Base-by-base conservation (phyloP, 35 echinoderm and acorn worm species). In the Hemicentrotus pulcherrimus region DNA sequence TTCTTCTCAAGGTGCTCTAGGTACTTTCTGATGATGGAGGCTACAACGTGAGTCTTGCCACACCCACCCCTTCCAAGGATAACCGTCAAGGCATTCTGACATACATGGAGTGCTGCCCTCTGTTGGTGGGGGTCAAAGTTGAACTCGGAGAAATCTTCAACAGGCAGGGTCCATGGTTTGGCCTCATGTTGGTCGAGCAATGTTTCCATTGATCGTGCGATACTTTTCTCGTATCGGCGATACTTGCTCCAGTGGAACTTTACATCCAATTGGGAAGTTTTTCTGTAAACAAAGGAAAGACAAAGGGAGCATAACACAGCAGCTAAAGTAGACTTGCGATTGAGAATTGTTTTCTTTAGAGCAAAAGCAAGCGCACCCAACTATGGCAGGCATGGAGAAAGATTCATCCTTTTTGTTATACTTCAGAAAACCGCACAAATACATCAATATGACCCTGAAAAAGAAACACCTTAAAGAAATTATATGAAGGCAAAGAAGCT, bases 41-140 rank as follows among this genome's bases (percentile, higher is more conserved):
- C 86, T 24, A 96, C 94, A 10, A 98, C 97, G 41, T 96, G 96
- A 16, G 97, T 98, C 89, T 97, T 98, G 9, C 97, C 97, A 71
- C 97, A 96, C 10, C 97, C 97, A 4, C 97, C 97, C 85, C 94
- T 96, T 15, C 97, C 96, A 22, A 96, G 95, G 46, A 98, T 86
- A 24, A 98, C 52, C 18, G 97, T 94, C 61, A 98, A 52, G 0
- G 97, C 94, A 31, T 95, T 55, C 3, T 46, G 48, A 30, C 97
- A 52, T 0, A 98, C 95, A 12, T 47, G 95, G 10, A 85, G 32
- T 0, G 91, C 96, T 7, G 97, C 97, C 32, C 22, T 3, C 31
- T 92, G 78, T 28, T 98, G 97, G 31, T 35, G 35, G 28, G 16
- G 14, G 45, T 98, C 97, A 85, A 32, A n/a, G 31, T 96, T 85